Base-by-base conservation (phyloP, 1,140 invertebrate species). In the Prorops nasuta region DNA sequence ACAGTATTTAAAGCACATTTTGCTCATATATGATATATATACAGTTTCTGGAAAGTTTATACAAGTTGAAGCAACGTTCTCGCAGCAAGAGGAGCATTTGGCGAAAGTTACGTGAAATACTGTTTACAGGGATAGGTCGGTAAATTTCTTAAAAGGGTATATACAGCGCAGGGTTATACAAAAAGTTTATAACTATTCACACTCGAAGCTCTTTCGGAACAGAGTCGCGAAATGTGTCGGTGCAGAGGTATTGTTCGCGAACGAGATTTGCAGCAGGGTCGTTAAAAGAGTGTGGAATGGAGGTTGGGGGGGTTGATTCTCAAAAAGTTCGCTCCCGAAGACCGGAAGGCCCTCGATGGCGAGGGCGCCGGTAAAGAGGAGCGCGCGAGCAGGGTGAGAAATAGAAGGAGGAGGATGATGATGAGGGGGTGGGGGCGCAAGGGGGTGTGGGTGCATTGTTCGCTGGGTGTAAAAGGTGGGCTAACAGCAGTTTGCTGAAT, bases 381-480 rank as follows among this genome's bases (percentile, higher is more conserved):
- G n/a, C n/a, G n/a, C n/a, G 45, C 9, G 15, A 36, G 39, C 44
- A 39, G 43, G 18, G 22, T 28, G 32, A 31, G 4, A 9, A 10
- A 37, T 7, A 15, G 14, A 15, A 10, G 15, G 16, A 12, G 14
- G n/a, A 37, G 36, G n/a, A 18, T 41, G 19, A 14, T 3, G 10
- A 22, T n/a, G 15, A n/a, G 21, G 24, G 42, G 19, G 44, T 4
- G 56, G 45, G 48, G 34, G 54, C 41, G 44, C 44, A 49, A 15
- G 43, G 43, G n/a, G n/a, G 34, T 14, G 21, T 40, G 37, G 48
- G 40, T 24, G 51, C 51, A 61, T 61, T 61, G 58, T 61, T 61
- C 42, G 32, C 54, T 28, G 53, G 9, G 49, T 56, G 58, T 60
- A 60, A 60, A 61, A 61, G 58, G 58, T 61, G 45, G 57, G 42